These are phyloP conservation scores for Andrena fulva DNA, from an alignment of 2,888 invertebrate genomes.

Conservation along the genomic window DNA sequence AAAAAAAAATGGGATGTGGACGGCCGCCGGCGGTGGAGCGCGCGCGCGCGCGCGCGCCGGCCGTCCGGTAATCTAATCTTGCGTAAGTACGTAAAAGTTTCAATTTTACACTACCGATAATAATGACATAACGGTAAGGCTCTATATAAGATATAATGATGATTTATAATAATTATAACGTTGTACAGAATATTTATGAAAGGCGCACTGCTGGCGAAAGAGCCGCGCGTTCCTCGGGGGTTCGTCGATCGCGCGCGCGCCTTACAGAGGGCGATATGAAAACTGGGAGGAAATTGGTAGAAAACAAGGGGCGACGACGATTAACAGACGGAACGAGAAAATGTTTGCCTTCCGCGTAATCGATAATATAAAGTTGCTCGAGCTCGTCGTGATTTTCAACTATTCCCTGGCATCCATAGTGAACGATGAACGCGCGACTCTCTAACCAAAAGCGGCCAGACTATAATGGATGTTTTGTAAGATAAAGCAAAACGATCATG, in stretches of 20 bases:
- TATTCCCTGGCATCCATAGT: conserved; percentile 11
- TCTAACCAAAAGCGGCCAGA: conserved; percentile 81
- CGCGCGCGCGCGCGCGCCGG: conserved; percentile 70
- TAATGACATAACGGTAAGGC: conserved; percentile 83
- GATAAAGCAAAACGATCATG: conserved; percentile 78
- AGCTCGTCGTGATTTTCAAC: conserved; percentile 24
- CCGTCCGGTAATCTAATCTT: conserved; percentile 80
- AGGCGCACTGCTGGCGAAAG: conserved; percentile 81
- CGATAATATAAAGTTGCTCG: conserved; percentile 30
- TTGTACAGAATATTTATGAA: conserved; percentile 85
- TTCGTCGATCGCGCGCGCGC: conserved; percentile 34
- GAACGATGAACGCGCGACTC: conserved; percentile 74
- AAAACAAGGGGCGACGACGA: not conserved
- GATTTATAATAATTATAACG: conserved; percentile 84
- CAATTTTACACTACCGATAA: conserved; percentile 85
- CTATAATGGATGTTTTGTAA: conserved; percentile 84
- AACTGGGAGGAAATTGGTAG: not conserved
- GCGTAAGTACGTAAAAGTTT: conserved; percentile 83
- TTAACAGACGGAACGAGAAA: conserved; percentile 10
- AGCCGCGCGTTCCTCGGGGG: conserved; percentile 69
- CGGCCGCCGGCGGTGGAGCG: conserved; percentile 61
- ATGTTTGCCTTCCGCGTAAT: conserved; percentile 38
- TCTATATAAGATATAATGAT: conserved; percentile 82
- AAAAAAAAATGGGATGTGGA: conserved; percentile 41
- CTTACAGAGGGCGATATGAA: not conserved